phyloP scores from a whole-genome alignment of 35 echinoderm and acorn worm genomes.

The Strongylocentrotus purpuratus region DNA sequence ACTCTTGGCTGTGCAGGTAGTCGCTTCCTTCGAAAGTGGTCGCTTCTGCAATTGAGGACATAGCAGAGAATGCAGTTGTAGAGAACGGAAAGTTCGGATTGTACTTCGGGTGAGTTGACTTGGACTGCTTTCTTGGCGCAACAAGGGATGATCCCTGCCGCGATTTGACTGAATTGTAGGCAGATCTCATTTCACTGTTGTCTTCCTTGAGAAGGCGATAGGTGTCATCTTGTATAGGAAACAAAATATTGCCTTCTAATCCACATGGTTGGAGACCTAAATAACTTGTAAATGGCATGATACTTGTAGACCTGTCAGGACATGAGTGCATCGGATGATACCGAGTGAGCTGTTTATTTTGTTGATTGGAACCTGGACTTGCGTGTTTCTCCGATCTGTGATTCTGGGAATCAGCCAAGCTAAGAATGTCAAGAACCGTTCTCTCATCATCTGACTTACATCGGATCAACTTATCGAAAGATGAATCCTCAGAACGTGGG shows the following conservation, averaged over 20 bases:
- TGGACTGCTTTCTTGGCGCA: not conserved
- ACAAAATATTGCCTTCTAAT: not conserved
- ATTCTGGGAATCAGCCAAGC: not conserved
- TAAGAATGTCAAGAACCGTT: not conserved
- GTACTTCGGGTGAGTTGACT: not conserved
- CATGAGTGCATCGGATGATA: too few relatives aligned
- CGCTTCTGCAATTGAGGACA: not conserved
- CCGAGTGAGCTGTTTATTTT: too few relatives aligned
- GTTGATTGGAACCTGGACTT: not conserved
- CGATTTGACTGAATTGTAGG: not conserved
- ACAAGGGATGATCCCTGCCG: not conserved
- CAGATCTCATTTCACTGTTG: not conserved
- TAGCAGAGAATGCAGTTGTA: not conserved
- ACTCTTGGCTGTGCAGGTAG: not conserved
- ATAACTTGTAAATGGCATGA: not conserved
- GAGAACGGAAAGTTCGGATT: slow-evolving; percentile 6
- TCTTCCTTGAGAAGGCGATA: not conserved
- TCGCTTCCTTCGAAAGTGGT: not conserved
- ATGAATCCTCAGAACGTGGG: not conserved
- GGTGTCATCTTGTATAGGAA: not conserved
- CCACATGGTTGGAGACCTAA: not conserved
- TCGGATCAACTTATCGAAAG: not conserved
- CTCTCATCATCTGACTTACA: not conserved
- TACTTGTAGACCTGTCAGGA: not conserved
- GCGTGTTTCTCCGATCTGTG: not conserved